These are phyloP conservation scores for Mola mola DNA, from an alignment of 2,113 vertebrate genomes.

Conservation along the genomic window DNA sequence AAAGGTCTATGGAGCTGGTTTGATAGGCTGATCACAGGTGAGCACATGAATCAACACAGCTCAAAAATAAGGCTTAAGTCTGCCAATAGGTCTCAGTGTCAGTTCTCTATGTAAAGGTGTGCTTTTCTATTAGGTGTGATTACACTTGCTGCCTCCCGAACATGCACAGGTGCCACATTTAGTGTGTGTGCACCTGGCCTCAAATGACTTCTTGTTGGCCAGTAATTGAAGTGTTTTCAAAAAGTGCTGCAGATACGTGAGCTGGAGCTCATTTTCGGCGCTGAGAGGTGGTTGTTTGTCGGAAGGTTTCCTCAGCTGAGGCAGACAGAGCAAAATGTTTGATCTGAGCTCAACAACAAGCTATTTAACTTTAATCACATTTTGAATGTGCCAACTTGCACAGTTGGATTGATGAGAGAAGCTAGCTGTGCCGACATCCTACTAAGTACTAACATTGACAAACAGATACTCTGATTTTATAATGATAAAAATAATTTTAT, in stretches of 20 bases:
- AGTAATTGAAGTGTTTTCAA: constrained; percentile 19
- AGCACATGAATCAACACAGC: too few relatives aligned
- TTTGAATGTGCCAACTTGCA: neutral
- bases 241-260: neutral
- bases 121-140: constrained; percentile 35
- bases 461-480: neutral
- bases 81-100: too few relatives aligned
- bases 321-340: neutral
- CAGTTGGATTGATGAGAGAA: neutral
- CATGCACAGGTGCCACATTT: constrained; percentile 23
- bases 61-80: constrained; percentile 1
- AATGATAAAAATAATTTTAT: too few relatives aligned
- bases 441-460: too few relatives aligned
- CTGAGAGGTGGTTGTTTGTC: neutral
- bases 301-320: neutral
- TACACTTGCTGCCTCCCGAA: constrained; percentile 18
- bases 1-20: constrained; percentile 24
- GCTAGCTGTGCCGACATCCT: too few relatives aligned
- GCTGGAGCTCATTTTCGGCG: neutral
- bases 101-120: constrained; percentile 7
- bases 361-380: neutral
- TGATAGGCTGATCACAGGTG: too few relatives aligned
- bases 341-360: neutral
- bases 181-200: constrained; percentile 6
- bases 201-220: constrained; percentile 1